Conservation (phyloP, 2,797 vertebrate species). For the Pseudomugil gertrudae region DNA sequence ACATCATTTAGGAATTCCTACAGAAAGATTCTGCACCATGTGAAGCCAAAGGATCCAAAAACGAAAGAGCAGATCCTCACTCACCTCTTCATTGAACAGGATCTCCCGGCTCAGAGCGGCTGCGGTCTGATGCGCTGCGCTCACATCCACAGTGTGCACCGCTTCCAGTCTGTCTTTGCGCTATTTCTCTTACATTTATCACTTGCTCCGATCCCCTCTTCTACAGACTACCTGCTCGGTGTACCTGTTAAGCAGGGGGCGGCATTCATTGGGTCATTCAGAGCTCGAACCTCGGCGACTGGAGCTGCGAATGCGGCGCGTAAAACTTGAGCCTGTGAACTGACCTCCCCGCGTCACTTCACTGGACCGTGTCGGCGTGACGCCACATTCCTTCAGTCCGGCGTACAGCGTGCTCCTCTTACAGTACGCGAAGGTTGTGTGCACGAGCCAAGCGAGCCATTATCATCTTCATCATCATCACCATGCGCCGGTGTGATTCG, state of each 20-base stretch:
- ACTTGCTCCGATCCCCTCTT: conserved; percentile 48
- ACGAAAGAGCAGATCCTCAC: conserved; percentile 41
- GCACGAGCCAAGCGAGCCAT: conserved; percentile 24
- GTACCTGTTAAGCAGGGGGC: conserved; percentile 39
- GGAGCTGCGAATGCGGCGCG: conserved; percentile 48
- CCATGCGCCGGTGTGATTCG: conserved; percentile 51
- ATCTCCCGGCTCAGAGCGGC: conserved; percentile 45
- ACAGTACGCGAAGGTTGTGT: conserved; percentile 7
- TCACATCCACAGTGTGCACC: conserved; percentile 73
- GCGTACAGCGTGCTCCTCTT: conserved; percentile 35
- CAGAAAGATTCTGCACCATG: conserved; percentile 11
- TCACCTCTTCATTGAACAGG: conserved; percentile 71
- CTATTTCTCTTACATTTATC: conserved; percentile 4
- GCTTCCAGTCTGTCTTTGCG: conserved; percentile 20
- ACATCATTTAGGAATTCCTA: conserved; percentile 9
- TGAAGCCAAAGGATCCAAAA: conserved; percentile 15
- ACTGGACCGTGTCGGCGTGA: conserved; percentile 42
- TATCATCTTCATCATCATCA: conserved; percentile 29
- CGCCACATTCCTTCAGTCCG: conserved; percentile 74
- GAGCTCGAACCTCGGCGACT: conserved; percentile 29
- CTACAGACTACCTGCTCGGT: conserved; percentile 12
- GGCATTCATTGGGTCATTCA: conserved; percentile 72
- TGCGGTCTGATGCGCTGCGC: conserved; percentile 58
- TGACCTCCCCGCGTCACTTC: conserved; percentile 50
- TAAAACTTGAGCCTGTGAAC: conserved; percentile 59